Evolutionary conservation across 2,113 vertebrate genomes (phyloP).

Genomic region (Tenebrosternarchus preto): DNA sequence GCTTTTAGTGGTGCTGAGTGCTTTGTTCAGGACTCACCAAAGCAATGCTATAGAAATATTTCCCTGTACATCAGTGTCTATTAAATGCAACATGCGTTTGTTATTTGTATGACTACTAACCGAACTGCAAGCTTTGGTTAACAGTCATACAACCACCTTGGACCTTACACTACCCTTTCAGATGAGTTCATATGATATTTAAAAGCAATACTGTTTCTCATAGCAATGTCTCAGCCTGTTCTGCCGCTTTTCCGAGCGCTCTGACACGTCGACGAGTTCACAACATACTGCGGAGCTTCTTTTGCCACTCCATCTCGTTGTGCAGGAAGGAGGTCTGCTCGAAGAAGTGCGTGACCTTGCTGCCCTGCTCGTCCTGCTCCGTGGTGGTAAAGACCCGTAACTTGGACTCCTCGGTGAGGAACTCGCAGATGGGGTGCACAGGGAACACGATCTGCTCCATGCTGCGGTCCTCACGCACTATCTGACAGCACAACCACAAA

Average conservation of each 20-base stretch:
- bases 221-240: too few species aligned
- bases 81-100: too few species aligned
- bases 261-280: background rate
- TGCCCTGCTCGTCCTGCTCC: constrained; percentile 96
- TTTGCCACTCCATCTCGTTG: constrained; percentile 99
- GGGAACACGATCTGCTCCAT: constrained; percentile 99
- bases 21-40: too few species aligned
- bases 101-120: too few species aligned
- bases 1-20: too few species aligned
- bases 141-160: too few species aligned
- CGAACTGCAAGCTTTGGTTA: too few species aligned
- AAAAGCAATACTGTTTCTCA: too few species aligned
- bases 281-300: constrained; percentile 90
- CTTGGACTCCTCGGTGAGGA: constrained; percentile 93
- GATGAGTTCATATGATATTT: too few species aligned
- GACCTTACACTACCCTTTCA: too few species aligned
- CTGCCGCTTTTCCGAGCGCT: background rate
- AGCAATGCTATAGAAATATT: too few species aligned
- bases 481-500: constrained; percentile 68
- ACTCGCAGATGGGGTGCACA: constrained; percentile 91
- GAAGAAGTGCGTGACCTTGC: constrained; percentile 98
- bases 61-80: too few species aligned
- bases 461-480: constrained; percentile 92
- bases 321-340: constrained; percentile 93
- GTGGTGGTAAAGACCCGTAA: constrained; percentile 90